A percentile compares a stretch with the other conserved stretches of the same genome.
Conservation (phyloP, 2,888 invertebrate species). For the Eristalis intricaria region DNA sequence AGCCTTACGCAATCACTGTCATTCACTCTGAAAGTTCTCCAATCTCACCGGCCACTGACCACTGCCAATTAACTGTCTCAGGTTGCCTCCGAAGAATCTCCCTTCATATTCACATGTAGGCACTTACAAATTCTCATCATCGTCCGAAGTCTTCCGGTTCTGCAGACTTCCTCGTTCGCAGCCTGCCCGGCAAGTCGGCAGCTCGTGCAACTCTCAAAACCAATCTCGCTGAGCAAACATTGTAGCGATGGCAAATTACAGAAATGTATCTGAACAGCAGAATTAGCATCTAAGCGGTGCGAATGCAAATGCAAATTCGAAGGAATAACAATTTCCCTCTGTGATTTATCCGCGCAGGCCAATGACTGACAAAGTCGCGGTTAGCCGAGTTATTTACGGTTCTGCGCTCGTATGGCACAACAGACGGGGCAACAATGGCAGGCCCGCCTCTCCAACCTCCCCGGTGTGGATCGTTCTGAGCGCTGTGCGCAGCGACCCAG, state of each 20-base stretch:
- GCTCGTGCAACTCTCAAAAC: conserved; percentile 18
- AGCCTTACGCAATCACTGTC: not conserved
- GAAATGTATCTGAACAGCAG: conserved; percentile 54
- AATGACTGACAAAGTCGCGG: conserved; percentile 72
- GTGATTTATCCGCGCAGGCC: conserved; percentile 69
- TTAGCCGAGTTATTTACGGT: conserved; percentile 71
- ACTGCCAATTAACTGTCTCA: conserved; percentile 2
- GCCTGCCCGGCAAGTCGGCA: not conserved
- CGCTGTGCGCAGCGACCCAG: conserved; percentile 66
- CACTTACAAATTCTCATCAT: not conserved
- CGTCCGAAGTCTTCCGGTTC: conserved; percentile 48
- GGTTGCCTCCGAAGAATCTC: not conserved
- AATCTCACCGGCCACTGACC: not conserved
- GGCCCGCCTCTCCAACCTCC: too few relatives aligned
- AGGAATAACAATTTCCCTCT: conserved; percentile 48
- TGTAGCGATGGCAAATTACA: conserved; percentile 66
- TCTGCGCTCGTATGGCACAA: too few relatives aligned
- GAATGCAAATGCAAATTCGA: conserved; percentile 48
- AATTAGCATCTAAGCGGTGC: conserved; percentile 63
- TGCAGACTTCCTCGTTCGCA: conserved; percentile 56
- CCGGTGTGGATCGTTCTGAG: conserved; percentile 48
- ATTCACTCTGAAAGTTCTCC: not conserved
- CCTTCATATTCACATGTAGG: not conserved
- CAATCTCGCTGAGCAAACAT: conserved; percentile 60
- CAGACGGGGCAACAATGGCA: conserved; percentile 2